These are phyloP conservation scores for Frankliniella fusca DNA, from an alignment of 2,888 invertebrate genomes.

Conservation along the genomic window DNA sequence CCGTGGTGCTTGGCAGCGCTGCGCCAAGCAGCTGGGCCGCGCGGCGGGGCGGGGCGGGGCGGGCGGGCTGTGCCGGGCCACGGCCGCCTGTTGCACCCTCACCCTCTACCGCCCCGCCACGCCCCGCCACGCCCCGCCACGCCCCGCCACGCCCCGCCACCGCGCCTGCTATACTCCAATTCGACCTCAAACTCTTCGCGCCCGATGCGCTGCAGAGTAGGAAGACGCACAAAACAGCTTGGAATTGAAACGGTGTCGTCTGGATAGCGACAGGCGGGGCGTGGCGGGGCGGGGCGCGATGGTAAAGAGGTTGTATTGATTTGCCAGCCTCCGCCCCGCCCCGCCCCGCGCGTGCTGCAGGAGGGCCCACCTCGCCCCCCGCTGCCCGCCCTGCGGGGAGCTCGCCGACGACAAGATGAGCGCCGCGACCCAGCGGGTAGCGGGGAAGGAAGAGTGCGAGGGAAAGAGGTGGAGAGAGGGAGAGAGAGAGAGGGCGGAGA, in stretches of 20 bases:
- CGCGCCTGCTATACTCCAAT: too few species aligned
- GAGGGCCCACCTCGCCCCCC: background rate
- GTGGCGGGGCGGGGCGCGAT: background rate
- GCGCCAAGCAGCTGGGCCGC: too few species aligned
- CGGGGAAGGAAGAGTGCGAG: background rate
- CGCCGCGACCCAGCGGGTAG: background rate
- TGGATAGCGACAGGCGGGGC: background rate
- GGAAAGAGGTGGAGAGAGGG: background rate
- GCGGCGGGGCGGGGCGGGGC: too few species aligned
- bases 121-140: too few species aligned
- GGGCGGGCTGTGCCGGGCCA: too few species aligned
- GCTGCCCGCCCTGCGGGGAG: too few species aligned
- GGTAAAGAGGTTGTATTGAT: background rate
- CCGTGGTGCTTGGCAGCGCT: too few species aligned
- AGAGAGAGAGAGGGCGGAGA: slow-evolving; percentile 1
- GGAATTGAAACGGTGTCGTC: background rate
- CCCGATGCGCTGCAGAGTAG: background rate
- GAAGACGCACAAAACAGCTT: background rate
- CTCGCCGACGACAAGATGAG: background rate
- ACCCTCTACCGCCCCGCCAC: too few species aligned
- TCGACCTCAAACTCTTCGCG: too few species aligned
- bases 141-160: too few species aligned
- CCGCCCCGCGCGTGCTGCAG: background rate
- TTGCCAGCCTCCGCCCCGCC: background rate
- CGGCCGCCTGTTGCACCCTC: too few species aligned